phyloP scores from a whole-genome alignment of 1,140 invertebrate species.

The Mya arenaria region DNA sequence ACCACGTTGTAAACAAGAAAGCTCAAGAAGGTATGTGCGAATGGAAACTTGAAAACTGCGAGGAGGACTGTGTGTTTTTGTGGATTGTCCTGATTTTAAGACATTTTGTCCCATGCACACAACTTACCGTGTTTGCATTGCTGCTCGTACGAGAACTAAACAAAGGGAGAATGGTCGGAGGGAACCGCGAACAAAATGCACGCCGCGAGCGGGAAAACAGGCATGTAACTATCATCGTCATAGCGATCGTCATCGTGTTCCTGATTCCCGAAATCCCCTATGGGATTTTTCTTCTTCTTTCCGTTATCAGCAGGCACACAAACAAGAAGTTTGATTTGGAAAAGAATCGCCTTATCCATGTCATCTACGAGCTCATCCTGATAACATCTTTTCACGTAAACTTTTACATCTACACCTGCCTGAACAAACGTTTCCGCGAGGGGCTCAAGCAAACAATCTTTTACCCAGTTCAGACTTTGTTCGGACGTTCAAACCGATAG shows the following conservation, averaged over 20 bases:
- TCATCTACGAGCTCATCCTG: conserved; percentile 19
- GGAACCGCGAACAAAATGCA: conserved; percentile 6
- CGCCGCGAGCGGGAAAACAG: conserved; percentile 7
- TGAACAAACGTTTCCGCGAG: background rate
- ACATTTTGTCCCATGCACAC: background rate
- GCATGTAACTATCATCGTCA: conserved; percentile 21
- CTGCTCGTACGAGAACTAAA: conserved; percentile 9
- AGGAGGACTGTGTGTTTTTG: background rate
- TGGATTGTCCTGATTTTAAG: conserved; percentile 26
- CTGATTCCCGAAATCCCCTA: conserved; percentile 48
- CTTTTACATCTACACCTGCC: conserved; percentile 32
- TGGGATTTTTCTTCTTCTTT: conserved; percentile 32
- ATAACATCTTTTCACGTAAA: conserved; percentile 42
- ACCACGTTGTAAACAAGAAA: conserved; percentile 24
- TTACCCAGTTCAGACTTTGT: background rate
- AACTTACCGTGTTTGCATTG: background rate
- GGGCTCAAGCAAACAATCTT: background rate
- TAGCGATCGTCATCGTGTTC: conserved; percentile 22
- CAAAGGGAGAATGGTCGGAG: background rate
- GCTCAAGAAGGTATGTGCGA: background rate
- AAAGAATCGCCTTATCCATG: conserved; percentile 14
- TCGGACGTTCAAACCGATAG: too few species aligned
- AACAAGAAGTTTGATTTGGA: background rate
- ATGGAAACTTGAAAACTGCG: conserved; percentile 1
- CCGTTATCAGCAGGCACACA: background rate